Percentiles rank a stretch among this genome's conserved stretches.
phyloP scores from a whole-genome alignment of 37 sponge, comb jelly and placozoan genomes.

The Cladorhizidae sp. region DNA sequence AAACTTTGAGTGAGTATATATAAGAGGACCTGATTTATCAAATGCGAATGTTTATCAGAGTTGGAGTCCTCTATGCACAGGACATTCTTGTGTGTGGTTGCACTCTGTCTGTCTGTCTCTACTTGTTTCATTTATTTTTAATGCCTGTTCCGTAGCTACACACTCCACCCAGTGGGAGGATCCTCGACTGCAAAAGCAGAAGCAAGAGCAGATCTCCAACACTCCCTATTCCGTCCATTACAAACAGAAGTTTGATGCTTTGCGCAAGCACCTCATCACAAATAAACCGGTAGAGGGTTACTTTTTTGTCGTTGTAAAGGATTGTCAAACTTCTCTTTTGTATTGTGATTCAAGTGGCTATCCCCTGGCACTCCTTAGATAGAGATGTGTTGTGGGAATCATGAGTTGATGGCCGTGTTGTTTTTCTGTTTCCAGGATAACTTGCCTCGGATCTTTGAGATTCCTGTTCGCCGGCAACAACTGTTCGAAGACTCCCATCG shows the following conservation, averaged over 20 bases:
- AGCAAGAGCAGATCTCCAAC: constrained; percentile 39
- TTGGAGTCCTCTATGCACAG: no score
- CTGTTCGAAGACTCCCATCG: constrained; percentile 87
- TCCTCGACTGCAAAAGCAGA: constrained; percentile 68
- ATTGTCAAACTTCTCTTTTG: no score
- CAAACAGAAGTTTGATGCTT: constrained; percentile 82
- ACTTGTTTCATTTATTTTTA: background rate
- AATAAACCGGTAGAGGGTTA: constrained; percentile 68
- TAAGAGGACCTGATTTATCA: no score
- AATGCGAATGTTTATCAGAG: no score
- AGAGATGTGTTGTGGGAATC: no score
- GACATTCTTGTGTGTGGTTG: background rate
- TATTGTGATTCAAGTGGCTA: no score
- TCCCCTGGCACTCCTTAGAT: no score
- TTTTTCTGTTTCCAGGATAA: constrained; percentile 19
- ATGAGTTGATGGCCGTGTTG: no score
- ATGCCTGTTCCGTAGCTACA: constrained; percentile 22
- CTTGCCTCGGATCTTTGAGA: constrained; percentile 75
- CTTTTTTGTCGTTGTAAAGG: no score
- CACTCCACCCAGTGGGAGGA: constrained; percentile 95
- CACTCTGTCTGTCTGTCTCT: background rate
- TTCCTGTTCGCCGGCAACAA: constrained; percentile 73
- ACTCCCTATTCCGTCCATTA: constrained; percentile 89
- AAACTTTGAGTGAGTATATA: no score
- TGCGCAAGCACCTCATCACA: constrained; percentile 60